These are phyloP conservation scores for Pseudorhiza aurosa DNA, from an alignment of 30 jellyfish, hydroid and myxozoan species.

Conservation along the genomic window DNA sequence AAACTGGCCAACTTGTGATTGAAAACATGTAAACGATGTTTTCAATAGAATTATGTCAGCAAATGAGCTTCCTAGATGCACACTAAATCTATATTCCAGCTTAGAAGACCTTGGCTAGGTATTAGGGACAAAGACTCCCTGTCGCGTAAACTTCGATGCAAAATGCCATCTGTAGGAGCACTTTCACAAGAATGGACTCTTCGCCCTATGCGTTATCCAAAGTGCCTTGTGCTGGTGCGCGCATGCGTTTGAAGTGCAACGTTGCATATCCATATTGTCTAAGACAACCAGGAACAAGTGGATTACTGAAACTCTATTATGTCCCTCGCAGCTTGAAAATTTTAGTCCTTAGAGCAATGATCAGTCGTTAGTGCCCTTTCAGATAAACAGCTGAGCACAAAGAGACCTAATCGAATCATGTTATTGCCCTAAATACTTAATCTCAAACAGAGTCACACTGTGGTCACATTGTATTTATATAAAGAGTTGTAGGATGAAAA, in stretches of 20 bases:
- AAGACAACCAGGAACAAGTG: slow-evolving; percentile 75
- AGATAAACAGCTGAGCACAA: slow-evolving; percentile 43
- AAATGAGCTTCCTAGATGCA: too few relatives aligned
- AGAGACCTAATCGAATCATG: slow-evolving; percentile 76
- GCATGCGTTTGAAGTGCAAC: slow-evolving; percentile 78
- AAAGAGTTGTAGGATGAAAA: slow-evolving; percentile 19
- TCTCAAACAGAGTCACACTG: slow-evolving; percentile 72
- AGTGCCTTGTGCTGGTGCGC: slow-evolving; percentile 36
- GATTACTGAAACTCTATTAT: slow-evolving; percentile 44
- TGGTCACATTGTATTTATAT: slow-evolving; percentile 43
- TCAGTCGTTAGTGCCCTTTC: slow-evolving; percentile 46
- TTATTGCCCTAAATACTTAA: slow-evolving; percentile 74
- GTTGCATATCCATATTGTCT: slow-evolving; percentile 42
- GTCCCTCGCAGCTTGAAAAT: slow-evolving; percentile 73
- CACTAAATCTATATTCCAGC: slow-evolving; percentile 12
- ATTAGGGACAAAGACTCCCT: slow-evolving; percentile 44
- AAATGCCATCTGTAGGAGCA: slow-evolving; percentile 34
- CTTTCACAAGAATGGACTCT: neutral
- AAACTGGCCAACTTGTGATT: too few relatives aligned
- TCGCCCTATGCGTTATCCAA: slow-evolving; percentile 7
- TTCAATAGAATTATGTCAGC: too few relatives aligned
- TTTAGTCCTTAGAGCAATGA: slow-evolving; percentile 43
- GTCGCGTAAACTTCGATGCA: slow-evolving; percentile 17
- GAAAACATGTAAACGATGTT: too few relatives aligned
- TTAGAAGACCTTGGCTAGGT: slow-evolving; percentile 1